Evolutionary conservation across 2,797 vertebrate species (phyloP), one percentile per base, ranked within the genome.

Genomic region (Rachycentron canadum): DNA sequence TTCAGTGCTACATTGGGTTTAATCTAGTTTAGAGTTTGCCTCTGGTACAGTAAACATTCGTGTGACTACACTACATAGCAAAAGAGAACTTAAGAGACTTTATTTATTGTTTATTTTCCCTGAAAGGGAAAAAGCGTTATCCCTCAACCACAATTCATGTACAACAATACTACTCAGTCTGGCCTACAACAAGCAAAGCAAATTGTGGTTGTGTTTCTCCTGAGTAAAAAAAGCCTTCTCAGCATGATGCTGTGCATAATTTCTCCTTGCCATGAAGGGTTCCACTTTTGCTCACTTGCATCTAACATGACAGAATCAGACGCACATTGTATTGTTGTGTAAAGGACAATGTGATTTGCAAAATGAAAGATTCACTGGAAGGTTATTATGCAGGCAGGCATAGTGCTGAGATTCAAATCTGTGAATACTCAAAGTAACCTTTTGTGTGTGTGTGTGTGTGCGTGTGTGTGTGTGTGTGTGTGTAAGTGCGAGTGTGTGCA

Each of bases 51-150:
- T 71, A 83, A 79, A 79, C 69, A 72, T 36, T 70, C 47, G 58
- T 45, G 66, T 62, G 32, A 64, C 45, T 40, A 72, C 47, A 74
- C 64, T 17, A 80, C 50, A n/a, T n/a, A 80, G 26, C 16, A 78
- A 71, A 82, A 78, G 9, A 79, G 1, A 76, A 80, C 41, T 64
- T 82, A 40, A 65, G 58, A 64, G 41, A 73, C 58, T 61, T 79
- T 85, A 90, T 92, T 90, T 90, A 91, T 89, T 86, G 64, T 90
- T 85, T 81, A 77, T 79, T 59, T 69, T 69, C 45, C 57, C 76
- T 57, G 17, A 49, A 78, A 85, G 62, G 59, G 66, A 82, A 76
- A 71, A 9, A 26, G 2, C 73, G 34, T 70, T 65, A 62, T 76
- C 69, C 69, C 43, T 62, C 21, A 66, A 63, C 71, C 65, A 69